phyloP scores from a whole-genome alignment of 2,888 invertebrate species.

The Aelia acuminata region DNA sequence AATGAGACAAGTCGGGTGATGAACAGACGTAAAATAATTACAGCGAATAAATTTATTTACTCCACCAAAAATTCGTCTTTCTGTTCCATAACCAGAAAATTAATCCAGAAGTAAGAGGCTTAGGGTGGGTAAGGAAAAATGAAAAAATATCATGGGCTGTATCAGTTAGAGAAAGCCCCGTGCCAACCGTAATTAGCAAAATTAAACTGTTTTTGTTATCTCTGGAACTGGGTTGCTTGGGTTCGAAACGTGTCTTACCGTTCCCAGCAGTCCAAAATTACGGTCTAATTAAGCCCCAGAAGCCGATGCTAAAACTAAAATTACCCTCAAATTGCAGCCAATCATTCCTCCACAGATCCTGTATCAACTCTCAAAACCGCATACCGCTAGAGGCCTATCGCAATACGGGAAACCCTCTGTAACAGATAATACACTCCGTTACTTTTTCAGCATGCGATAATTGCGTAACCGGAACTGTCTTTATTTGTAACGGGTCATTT shows the following conservation, averaged over 20 bases:
- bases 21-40: no score
- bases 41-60: no score
- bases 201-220: conserved; percentile 47
- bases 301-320: conserved; percentile 42
- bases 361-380: conserved; percentile 34
- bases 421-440: conserved; percentile 5
- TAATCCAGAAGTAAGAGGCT: not conserved
- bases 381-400: conserved; percentile 16
- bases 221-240: not conserved
- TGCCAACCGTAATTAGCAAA: conserved; percentile 4
- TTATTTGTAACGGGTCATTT: not conserved
- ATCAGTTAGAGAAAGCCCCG: not conserved
- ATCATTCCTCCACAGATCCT: conserved; percentile 39
- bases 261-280: conserved; percentile 15
- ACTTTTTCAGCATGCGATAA: conserved; percentile 22
- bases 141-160: not conserved
- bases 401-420: conserved; percentile 27
- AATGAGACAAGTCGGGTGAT: no score
- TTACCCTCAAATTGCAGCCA: conserved; percentile 15
- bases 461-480: conserved; percentile 7
- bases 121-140: not conserved
- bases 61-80: no score
- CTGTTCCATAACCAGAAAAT: no score
- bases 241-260: conserved; percentile 43
- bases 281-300: not conserved